phyloP scores from a whole-genome alignment of 2,888 invertebrate genomes.

The Ornithoptera alexandrae region DNA sequence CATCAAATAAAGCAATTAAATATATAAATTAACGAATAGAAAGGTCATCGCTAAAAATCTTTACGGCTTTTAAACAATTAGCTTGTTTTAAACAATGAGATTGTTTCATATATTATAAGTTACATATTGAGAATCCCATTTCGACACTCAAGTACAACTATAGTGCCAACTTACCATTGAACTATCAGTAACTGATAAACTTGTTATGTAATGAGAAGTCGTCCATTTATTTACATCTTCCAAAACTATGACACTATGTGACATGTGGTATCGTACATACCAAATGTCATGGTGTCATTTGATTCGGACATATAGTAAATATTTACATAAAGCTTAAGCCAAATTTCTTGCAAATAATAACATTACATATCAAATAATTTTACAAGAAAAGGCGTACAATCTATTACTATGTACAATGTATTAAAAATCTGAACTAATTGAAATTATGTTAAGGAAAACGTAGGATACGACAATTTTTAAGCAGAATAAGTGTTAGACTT shows the following conservation, averaged over 20 bases:
- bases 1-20: no score
- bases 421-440: not conserved
- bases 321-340: not conserved
- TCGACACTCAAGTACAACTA: no score
- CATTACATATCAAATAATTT: not conserved
- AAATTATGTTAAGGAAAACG: not conserved
- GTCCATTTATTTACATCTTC: conserved; percentile 1
- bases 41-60: no score
- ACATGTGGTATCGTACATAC: conserved; percentile 3
- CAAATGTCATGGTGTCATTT: conserved; percentile 6
- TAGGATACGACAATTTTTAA: no score
- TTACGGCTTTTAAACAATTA: no score
- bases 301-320: not conserved
- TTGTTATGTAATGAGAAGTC: conserved; percentile 8
- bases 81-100: no score
- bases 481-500: no score
- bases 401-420: not conserved
- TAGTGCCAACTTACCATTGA: not conserved
- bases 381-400: not conserved
- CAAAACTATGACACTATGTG: not conserved
- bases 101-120: no score
- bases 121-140: no score
- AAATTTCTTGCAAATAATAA: not conserved
- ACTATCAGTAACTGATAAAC: not conserved
- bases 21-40: no score